Evolutionary conservation across 2,113 vertebrate species (phyloP).

Genomic region (Centrocercus urophasianus): DNA sequence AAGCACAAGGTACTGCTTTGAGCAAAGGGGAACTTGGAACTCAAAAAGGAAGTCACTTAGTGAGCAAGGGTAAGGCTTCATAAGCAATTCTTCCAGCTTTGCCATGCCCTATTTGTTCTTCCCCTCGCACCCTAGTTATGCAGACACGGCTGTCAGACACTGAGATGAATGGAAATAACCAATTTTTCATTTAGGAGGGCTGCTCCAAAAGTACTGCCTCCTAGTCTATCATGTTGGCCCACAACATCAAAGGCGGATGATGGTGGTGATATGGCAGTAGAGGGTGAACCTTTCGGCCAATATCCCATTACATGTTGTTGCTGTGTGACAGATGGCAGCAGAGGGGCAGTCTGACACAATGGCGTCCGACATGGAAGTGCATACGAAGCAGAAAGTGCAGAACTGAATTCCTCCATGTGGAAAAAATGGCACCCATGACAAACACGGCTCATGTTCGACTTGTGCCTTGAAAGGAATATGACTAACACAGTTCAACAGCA

Average conservation of each 20-base stretch:
- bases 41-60: neutral
- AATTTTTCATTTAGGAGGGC: neutral
- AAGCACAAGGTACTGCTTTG: neutral
- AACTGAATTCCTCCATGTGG: neutral
- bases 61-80: neutral
- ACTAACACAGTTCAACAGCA: neutral
- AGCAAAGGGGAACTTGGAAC: neutral
- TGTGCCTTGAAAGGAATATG: neutral
- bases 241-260: no score
- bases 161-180: neutral
- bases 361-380: no score
- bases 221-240: no score
- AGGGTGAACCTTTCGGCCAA: no score
- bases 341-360: no score
- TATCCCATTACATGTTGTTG: no score
- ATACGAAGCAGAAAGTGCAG: no score
- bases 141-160: neutral
- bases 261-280: no score
- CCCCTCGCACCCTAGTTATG: neutral
- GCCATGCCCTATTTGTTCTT: neutral
- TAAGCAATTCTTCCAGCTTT: neutral
- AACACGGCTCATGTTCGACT: neutral
- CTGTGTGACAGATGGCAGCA: no score
- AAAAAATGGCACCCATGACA: neutral
- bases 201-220: no score